These are phyloP conservation scores for Fregata magnificens DNA, from an alignment of 2,113 vertebrate species.

Conservation along the genomic window DNA sequence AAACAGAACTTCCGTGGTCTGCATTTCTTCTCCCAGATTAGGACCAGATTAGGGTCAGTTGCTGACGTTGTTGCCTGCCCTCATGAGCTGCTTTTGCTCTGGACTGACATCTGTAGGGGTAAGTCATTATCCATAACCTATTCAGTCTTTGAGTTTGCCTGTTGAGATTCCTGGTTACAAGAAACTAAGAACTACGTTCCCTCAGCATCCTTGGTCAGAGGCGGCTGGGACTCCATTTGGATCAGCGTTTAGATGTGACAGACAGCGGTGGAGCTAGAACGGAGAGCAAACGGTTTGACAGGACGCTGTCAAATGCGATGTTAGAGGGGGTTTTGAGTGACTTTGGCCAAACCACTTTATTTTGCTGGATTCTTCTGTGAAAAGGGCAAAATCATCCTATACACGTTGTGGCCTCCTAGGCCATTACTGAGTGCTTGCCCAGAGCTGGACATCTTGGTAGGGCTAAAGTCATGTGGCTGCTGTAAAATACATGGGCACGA, in stretches of 20 bases:
- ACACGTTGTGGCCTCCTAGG: not conserved
- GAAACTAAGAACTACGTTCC: not conserved
- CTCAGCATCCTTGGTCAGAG: not conserved
- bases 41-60: not conserved
- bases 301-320: rapidly evolving
- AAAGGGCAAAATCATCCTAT: not conserved
- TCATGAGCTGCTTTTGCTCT: not conserved
- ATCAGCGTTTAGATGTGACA: rapidly evolving
- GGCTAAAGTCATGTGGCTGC: not conserved
- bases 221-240: not conserved
- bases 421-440: not conserved
- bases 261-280: not conserved
- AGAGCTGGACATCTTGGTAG: not conserved
- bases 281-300: not conserved
- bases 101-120: not conserved
- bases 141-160: not conserved
- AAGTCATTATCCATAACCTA: not conserved
- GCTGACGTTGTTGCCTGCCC: not conserved
- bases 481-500: not conserved
- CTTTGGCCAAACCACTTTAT: not conserved
- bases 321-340: not conserved
- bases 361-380: not conserved
- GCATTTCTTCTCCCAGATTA: not conserved
- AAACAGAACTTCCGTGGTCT: not conserved
- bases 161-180: not conserved